Evolutionary conservation across 35 echinoderm and acorn worm genomes (phyloP).

Genomic region (Heliocidaris tuberculata): DNA sequence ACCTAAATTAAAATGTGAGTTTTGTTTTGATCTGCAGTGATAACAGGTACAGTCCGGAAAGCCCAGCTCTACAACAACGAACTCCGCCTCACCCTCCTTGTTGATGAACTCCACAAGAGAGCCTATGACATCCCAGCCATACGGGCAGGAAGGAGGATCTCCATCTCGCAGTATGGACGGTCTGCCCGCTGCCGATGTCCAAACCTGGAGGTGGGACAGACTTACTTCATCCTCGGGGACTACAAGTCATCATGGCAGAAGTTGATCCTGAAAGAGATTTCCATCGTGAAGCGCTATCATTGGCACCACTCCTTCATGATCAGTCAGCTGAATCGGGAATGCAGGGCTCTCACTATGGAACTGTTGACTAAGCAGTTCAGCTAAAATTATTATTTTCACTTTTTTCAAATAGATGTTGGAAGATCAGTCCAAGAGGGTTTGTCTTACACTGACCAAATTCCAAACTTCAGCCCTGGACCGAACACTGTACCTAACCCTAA

Average conservation of each 20-base stretch:
- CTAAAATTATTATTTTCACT: not conserved
- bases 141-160: not conserved
- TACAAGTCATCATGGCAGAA: conserved; percentile 51
- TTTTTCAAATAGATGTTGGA: not conserved
- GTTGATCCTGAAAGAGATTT: conserved; percentile 57
- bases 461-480: not conserved
- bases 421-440: not conserved
- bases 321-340: conserved; percentile 14
- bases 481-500: not conserved
- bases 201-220: conserved; percentile 61
- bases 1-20: no score
- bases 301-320: conserved; percentile 53
- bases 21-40: conserved; percentile 29
- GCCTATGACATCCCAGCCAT: conserved; percentile 48
- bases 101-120: conserved; percentile 40
- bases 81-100: conserved; percentile 28
- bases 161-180: conserved; percentile 16
- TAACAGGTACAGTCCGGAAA: conserved; percentile 53
- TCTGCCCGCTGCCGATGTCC: conserved; percentile 58
- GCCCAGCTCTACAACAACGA: conserved; percentile 46
- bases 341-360: not conserved
- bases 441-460: not conserved
- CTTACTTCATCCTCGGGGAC: conserved; percentile 59
- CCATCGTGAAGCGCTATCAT: conserved; percentile 54
- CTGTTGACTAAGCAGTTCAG: not conserved